These are phyloP conservation scores for Tarsius wallacei DNA, from an alignment of 2,797 vertebrate genomes.

Conservation along the genomic window DNA sequence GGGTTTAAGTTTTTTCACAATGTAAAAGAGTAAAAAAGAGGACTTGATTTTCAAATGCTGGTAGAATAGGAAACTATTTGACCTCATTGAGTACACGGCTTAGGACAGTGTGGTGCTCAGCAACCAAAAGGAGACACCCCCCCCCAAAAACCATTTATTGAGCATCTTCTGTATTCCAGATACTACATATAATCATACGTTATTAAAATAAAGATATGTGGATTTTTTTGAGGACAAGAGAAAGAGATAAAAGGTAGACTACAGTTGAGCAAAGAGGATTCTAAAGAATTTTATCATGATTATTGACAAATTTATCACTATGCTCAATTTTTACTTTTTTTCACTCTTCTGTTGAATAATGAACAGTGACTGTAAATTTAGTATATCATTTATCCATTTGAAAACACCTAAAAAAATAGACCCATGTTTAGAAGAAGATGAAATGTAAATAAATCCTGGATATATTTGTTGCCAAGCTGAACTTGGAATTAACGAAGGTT, in stretches of 20 bases:
- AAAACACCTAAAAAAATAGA: slow-evolving; percentile 58
- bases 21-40: background rate
- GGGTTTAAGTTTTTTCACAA: background rate
- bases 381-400: background rate
- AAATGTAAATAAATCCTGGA: slow-evolving; percentile 67
- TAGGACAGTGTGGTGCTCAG: background rate
- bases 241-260: background rate
- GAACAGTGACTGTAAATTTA: background rate
- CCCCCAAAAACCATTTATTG: background rate
- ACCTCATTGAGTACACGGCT: background rate
- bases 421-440: slow-evolving; percentile 80
- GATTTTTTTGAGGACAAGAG: background rate
- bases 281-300: background rate
- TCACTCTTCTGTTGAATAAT: background rate
- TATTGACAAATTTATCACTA: background rate
- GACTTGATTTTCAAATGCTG: background rate
- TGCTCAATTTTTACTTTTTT: background rate
- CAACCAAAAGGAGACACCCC: background rate
- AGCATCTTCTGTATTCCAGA: background rate
- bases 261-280: background rate
- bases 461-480: slow-evolving; percentile 58
- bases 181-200: background rate
- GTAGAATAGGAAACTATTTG: background rate
- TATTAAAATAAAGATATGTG: background rate
- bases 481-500: slow-evolving; percentile 62